Evolutionary conservation across 2,797 vertebrate species (phyloP), one percentile per base, ranked within the genome.

Genomic region (Chaunax sp.): DNA sequence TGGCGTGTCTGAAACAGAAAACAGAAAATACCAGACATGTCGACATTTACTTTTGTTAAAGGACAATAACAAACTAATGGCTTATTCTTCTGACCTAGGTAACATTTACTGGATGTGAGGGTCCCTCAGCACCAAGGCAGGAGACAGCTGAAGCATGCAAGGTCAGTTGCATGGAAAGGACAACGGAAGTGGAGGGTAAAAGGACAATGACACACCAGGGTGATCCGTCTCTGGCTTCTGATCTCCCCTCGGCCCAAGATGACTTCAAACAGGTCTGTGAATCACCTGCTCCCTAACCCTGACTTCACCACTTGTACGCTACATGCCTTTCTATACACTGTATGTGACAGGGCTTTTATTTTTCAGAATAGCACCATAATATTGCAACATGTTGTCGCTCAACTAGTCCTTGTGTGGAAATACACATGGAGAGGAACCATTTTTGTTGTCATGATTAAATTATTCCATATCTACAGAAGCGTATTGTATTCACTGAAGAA

Each of bases 181-280:
- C 93, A 41, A 95, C 89, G 0, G 58, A 95, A 70, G 87, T 96
- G 44, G 93, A 93, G 2, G 95, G 94, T 50, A 94, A 97, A 84
- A 93, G 95, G 80, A 93, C 72, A 33, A 90, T 95, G 88, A 95
- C 94, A 47, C 94, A 92, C 25, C 89, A 94, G 5, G 96, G 95
- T 57, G 95, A 97, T 84, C 69, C 88, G 19, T 93, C 93, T 53
- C 84, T 96, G 89, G 91, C 95, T 53, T 88, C 90, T 69, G 95
- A 96, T 85, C 95, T 97, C 46, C 95, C 96, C 0, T 94, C 95
- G 66, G 94, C 96, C 89, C 93, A 94, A 87, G 94, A 96, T 22
- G 96, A 97, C 92, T 96, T 97, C 61, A 93, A 95, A 91, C 90
- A 98, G 96, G 97, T 98, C 65, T 70, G 88, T 76, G 16, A 22